Base-by-base conservation (phyloP, 2,797 vertebrate species). In the Pangasius mekongensis region DNA sequence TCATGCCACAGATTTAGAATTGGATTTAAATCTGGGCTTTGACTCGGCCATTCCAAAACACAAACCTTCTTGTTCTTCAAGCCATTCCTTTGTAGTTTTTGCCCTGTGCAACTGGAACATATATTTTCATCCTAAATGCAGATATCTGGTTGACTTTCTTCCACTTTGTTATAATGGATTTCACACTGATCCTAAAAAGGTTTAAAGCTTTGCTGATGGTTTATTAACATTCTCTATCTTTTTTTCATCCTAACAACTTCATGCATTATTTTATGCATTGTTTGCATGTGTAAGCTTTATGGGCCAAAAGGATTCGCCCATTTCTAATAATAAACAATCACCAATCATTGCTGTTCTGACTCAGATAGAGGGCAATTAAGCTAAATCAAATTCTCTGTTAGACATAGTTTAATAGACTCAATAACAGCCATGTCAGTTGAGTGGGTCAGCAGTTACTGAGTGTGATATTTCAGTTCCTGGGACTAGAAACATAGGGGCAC, bases 381-480 rank as follows among this genome's bases (percentile, higher is more conserved):
- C 43, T 43, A 69, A 87, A 87, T 85, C 77, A 71, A 73, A 87
- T 88, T 90, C 86, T 87, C 87, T 74, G 18, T 80, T 84, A 84
- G 62, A 52, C 22, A 2, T 87, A 83, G 62, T 83, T 88, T 88
- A 88, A 85, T 83, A 39, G 24, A 71, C 33, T 52, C 78, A 83
- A 54, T 36, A 77, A 76, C 62, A 67, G 78, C 62, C 71, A 64
- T 71, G 73, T 84, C 89, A 78, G 54, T 56, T 64, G 54, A 81
- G 73, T 0, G 58, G 84, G 80, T 52, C 43, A 54, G 49, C 49
- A 54, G 49, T 89, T 86, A 90, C 80, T 86, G 87, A 83, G 22
- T 43, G 16, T 78, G 74, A 84, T 77, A 85, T 67, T 82, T 74
- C 58, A 33, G 24, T 81, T 81, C 73, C 81, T 56, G 36, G 84